Conservation (phyloP, 2,888 invertebrate species). For the Lasioglossum oenotherae region DNA sequence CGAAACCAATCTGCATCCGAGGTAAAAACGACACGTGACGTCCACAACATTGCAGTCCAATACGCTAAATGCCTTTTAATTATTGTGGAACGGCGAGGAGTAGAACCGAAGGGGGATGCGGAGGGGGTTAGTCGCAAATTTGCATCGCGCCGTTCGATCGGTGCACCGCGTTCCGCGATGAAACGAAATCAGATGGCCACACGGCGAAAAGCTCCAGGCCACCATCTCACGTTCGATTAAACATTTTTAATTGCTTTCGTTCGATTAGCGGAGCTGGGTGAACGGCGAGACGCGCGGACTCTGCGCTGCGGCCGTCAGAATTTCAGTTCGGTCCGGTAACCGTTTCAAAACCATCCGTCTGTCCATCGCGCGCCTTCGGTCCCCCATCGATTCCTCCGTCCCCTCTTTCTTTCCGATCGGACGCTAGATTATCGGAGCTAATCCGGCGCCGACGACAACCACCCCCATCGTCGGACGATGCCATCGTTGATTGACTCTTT, state of each 20-base stretch:
- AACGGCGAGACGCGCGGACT: constrained; percentile 43
- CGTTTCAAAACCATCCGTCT: constrained; percentile 33
- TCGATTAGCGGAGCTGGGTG: constrained; percentile 57
- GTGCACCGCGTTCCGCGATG: constrained; percentile 30
- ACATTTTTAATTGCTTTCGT: constrained; percentile 72
- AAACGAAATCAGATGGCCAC: constrained; percentile 43
- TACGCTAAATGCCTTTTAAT: constrained; percentile 43
- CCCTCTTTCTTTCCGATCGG: constrained; percentile 38
- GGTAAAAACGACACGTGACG: neutral
- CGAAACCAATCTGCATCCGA: neutral
- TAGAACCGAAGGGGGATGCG: neutral
- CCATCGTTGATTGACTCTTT: constrained; percentile 68
- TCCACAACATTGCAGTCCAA: neutral
- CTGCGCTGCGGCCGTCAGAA: constrained; percentile 28
- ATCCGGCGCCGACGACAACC: constrained; percentile 56
- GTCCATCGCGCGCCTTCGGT: constrained; percentile 16
- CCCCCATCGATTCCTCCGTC: constrained; percentile 7
- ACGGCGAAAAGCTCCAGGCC: constrained; percentile 31
- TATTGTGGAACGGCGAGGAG: constrained; percentile 11
- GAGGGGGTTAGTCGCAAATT: neutral
- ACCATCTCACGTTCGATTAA: constrained; percentile 69
- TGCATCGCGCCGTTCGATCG: constrained; percentile 22
- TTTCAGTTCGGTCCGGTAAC: constrained; percentile 46
- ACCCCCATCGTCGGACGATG: constrained; percentile 7
- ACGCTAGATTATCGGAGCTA: constrained; percentile 56